Evolutionary conservation across 2,797 vertebrate species (phyloP), one percentile per base, ranked within the genome.

Genomic region (Chelidonichthys spinosus): DNA sequence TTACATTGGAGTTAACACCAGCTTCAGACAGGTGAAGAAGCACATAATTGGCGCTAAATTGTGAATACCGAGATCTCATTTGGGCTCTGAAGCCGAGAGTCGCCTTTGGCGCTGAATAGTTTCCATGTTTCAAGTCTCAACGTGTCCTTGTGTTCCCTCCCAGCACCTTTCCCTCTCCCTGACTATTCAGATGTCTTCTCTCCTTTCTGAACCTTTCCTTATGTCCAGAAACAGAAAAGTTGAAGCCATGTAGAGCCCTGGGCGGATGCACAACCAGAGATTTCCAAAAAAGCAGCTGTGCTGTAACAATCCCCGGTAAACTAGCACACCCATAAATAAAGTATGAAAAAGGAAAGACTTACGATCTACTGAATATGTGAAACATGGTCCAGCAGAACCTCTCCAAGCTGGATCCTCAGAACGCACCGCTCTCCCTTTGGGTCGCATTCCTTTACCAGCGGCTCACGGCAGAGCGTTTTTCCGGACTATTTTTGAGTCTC

Each of bases 281-380:
- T 84, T 82, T 73, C 63, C 50, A 32, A 62, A 81, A 86, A 72
- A 73, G 82, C 85, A 90, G 87, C 86, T 86, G 82, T 50, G 82
- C 77, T 58, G 11, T 5, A 73, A 59, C 59, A 32, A 76, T 79
- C 69, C 40, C n/a, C 70, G 42, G 69, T 56, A 67, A 25, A 69
- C 72, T 66, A 69, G 43, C 11, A 44, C 46, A 13, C 6, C 46
- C 42, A 54, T 18, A 25, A 63, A 71, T n/a, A 46, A 82, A 79
- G 52, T 52, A 72, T 76, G 25, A 55, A 74, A 79, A 69, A 18
- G 70, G 79, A 81, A 79, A 1, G 37, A 71, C 93, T 93, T 88
- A 94, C 94, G 90, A 90, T 92, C 78, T 88, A 84, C 85, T 87
- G 87, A 93, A 93, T 86, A 93, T 90, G 80, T 93, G 87, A 87